Percentiles rank a stretch among this genome's conserved stretches.
Evolutionary conservation across 2,113 vertebrate genomes (phyloP).

Genomic region (Pachycephala philippinensis): DNA sequence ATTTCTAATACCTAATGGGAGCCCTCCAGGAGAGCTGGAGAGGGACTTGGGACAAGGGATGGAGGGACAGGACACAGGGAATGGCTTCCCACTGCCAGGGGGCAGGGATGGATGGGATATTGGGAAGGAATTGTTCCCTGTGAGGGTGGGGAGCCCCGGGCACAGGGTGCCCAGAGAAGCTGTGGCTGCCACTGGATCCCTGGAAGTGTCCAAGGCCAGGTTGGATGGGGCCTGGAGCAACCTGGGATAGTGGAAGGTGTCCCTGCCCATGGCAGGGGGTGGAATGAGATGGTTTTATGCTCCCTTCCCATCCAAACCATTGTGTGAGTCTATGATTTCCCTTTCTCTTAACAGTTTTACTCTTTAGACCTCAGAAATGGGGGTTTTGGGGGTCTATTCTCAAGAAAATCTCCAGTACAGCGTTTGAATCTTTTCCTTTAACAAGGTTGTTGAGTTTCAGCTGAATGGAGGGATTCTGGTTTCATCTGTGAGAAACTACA

Average conservation of each 20-base stretch:
- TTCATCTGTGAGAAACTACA: background rate
- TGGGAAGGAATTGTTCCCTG: background rate
- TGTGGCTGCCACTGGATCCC: background rate
- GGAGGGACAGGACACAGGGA: background rate
- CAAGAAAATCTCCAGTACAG: background rate
- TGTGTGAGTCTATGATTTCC: background rate
- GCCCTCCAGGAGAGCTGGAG: background rate
- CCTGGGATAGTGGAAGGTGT: rapidly evolving
- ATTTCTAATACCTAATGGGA: background rate
- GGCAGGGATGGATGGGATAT: background rate
- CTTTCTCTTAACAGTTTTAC: background rate
- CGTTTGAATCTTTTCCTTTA: background rate
- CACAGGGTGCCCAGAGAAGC: background rate
- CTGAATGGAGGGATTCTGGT: rapidly evolving
- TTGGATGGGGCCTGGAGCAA: rapidly evolving
- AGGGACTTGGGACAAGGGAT: background rate
- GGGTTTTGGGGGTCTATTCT: background rate
- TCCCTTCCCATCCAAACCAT: background rate
- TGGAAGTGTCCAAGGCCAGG: background rate
- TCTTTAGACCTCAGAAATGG: background rate
- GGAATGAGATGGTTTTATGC: background rate
- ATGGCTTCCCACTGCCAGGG: background rate
- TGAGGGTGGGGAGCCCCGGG: rapidly evolving
- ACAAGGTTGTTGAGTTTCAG: background rate
- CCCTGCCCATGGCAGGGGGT: background rate